phyloP scores from a whole-genome alignment of 2,888 invertebrate genomes.

The Apotomis capreana region DNA sequence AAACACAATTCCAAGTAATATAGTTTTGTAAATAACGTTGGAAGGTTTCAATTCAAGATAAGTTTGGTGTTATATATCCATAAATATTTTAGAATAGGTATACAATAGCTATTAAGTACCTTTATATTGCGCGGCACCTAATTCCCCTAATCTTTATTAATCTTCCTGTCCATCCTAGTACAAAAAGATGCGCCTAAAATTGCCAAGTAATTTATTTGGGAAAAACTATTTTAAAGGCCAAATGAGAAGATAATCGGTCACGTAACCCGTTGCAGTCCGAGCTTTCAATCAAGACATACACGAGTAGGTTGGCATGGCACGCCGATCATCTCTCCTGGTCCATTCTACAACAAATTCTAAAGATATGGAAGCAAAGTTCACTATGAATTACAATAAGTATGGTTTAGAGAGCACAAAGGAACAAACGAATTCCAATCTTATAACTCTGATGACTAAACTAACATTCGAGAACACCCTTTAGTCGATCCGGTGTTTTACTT shows the following conservation, averaged over 20 bases:
- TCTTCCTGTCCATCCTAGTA: slow-evolving; percentile 53
- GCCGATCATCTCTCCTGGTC: slow-evolving; percentile 43
- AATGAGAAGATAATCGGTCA: slow-evolving; percentile 69
- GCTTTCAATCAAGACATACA: slow-evolving; percentile 68
- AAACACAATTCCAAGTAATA: too few relatives aligned
- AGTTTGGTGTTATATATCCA: too few relatives aligned
- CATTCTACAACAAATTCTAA: slow-evolving; percentile 45
- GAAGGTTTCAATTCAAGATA: too few relatives aligned
- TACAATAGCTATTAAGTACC: background rate
- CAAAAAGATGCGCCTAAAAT: slow-evolving; percentile 53
- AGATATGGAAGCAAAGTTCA: slow-evolving; percentile 16
- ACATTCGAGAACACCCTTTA: slow-evolving; percentile 17
- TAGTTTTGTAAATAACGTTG: too few relatives aligned
- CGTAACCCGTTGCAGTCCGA: slow-evolving; percentile 64
- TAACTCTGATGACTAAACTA: slow-evolving; percentile 18
- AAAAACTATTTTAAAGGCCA: slow-evolving; percentile 67
- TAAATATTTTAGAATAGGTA: background rate
- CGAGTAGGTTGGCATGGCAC: slow-evolving; percentile 49
- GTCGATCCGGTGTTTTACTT: slow-evolving; percentile 20
- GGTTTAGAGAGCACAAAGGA: background rate
- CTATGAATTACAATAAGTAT: background rate
- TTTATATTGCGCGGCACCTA: slow-evolving; percentile 20
- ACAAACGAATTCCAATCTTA: slow-evolving; percentile 24
- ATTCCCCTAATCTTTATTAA: slow-evolving; percentile 48
- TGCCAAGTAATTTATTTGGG: slow-evolving; percentile 59